These are phyloP conservation scores for Passer domesticus DNA, from an alignment of 2,113 vertebrate species.

Conservation along the genomic window DNA sequence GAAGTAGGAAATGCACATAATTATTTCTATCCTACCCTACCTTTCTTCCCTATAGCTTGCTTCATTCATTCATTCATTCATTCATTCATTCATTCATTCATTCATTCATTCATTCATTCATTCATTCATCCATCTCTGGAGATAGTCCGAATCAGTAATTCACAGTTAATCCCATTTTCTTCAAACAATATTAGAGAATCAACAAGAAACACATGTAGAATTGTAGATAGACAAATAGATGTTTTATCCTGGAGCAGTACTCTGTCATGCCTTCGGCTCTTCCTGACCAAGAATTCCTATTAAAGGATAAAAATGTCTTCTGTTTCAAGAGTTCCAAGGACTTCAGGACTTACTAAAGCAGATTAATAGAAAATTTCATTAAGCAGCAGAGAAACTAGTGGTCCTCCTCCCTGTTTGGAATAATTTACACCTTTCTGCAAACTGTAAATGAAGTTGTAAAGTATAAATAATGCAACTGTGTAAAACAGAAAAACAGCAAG, in stretches of 20 bases:
- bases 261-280: not conserved
- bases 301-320: not conserved
- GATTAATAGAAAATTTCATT: not conserved
- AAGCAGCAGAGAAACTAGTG: not conserved
- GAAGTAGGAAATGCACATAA: not conserved
- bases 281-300: not conserved
- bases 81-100: not conserved
- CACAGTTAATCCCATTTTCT: not conserved
- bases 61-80: not conserved
- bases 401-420: not conserved
- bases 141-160: not conserved
- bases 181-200: not conserved
- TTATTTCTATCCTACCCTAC: not conserved
- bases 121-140: not conserved
- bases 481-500: not conserved
- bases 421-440: not conserved
- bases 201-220: not conserved
- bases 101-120: not conserved
- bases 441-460: not conserved
- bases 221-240: not conserved
- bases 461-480: not conserved
- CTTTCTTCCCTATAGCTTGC: not conserved
- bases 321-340: not conserved
- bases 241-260: not conserved
- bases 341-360: not conserved